A percentile compares a stretch with the other conserved stretches of the same genome.
These are phyloP conservation scores for Heliothis virescens DNA, from an alignment of 1,140 invertebrate genomes.

Conservation along the genomic window DNA sequence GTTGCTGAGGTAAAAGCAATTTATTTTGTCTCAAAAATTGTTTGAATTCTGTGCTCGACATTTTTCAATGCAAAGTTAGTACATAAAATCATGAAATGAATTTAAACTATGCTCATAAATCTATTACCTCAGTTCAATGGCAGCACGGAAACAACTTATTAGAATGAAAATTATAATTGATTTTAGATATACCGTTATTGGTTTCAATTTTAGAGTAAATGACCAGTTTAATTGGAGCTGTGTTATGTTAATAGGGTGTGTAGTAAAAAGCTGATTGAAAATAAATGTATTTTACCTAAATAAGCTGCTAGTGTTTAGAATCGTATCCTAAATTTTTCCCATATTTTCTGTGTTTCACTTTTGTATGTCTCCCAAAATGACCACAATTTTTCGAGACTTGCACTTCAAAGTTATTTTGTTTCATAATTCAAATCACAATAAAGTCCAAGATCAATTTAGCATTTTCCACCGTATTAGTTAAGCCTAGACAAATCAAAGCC, in stretches of 20 bases:
- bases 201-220: background rate
- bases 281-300: background rate
- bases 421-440: too few species aligned
- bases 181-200: background rate
- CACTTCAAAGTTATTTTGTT: too few species aligned
- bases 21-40: background rate
- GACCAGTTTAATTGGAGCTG: conserved; percentile 1
- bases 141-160: background rate
- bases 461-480: too few species aligned
- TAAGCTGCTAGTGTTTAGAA: background rate
- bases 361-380: too few species aligned
- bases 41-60: background rate
- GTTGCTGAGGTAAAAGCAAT: conserved; percentile 26
- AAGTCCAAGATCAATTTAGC: too few species aligned
- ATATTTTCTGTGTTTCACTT: too few species aligned
- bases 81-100: too few species aligned
- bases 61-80: background rate
- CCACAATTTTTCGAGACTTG: too few species aligned
- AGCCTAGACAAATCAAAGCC: too few species aligned
- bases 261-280: background rate
- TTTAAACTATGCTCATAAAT: background rate
- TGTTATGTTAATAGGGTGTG: background rate
- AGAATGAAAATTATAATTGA: conserved; percentile 19
- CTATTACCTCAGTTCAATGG: background rate
- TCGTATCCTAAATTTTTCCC: too few species aligned